Base-by-base conservation (phyloP, 2,888 invertebrate species). In the Drosophila limbata region DNA sequence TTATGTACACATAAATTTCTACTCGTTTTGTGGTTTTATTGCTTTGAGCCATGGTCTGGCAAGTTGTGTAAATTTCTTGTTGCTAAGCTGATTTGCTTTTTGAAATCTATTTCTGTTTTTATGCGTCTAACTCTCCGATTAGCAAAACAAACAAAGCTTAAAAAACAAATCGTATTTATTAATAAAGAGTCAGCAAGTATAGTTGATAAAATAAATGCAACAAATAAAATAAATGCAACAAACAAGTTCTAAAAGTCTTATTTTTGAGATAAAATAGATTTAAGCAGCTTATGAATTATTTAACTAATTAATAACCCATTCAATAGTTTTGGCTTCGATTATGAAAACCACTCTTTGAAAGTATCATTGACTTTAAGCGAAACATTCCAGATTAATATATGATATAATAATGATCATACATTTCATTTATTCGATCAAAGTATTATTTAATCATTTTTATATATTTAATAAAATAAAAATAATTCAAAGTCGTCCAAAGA, bases 41-140 rank as follows among this genome's bases (percentile, higher is more conserved):
- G 69, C 78, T 35, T 33, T n/a, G 40, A 59, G 52, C 52, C 33
- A 56, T 31, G 21, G 19, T 67, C 48, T 56, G 31, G 28, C 48
- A 70, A 70, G 52, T 66, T 72, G 25, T 47, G 35, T 68, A 48
- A 33, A 37, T 62, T 61, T 69, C 50, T 28, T 55, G 39, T 73
- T 77, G 64, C 45, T 68, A 55, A 68, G 69, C 55, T 56, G 51
- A 57, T 66, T 56, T 74, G 53, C 45, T 55, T 31, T 70, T 62
- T 52, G 15, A 35, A 56, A 59, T 62, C 19, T 50, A 64, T 50
- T 57, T 35, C 37, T 31, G 37, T 47, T 21, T 40, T 47, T 66
- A 17, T 15, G 48, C 48, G 15, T 56, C 25, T 25, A 42, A 56
- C 40, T 19, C 6, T 42, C 40, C 56, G 59, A 71, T 68, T 67